Evolutionary conservation across 2,888 invertebrate genomes (phyloP), one percentile per base, ranked within the genome.

Genomic region (Rosalia funebris): DNA sequence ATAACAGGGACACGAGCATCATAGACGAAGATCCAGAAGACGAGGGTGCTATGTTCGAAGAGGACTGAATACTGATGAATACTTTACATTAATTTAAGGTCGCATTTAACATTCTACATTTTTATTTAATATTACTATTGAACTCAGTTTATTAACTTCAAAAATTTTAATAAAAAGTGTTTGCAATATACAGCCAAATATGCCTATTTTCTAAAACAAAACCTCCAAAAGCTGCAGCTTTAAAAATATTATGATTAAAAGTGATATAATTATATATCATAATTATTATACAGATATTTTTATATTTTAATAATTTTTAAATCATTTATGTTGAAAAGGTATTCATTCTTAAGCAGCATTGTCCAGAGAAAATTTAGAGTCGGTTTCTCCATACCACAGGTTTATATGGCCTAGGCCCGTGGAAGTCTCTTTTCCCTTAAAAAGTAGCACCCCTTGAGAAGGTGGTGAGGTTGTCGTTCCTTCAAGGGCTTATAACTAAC

Each of bases 381-480:
- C 39, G 52, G 52, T 52, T 52, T 52, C 52, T 52, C 52, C 50
- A 36, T 50, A 50, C 50, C 50, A 50, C 50, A 50, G 36, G 50
- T 50, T 50, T 50, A 52, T 52, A 52, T 52, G 52, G 52, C 52
- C 52, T 41, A 41, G 41, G 52, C 52, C 41, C 39, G 52, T 52
- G 52, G 52, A 52, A 52, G 36, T 37, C 55, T 55, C 46, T 46
- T 46, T 55, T 45, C 55, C 37, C 46, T 37, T 55, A 55, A 55
- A 55, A 45, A 55, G 41, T 39, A 55, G 55, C 41, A 34, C 55
- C 55, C 46, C 55, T 55, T 55, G 44, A 32, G 25, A 44, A 54
- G 31, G 11, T 7, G 41, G 11, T 41, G 42, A 37, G 17, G 34
- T 14, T 41, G 25, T 19, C 25, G 36, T 37, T 50, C 36, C 25